These are phyloP conservation scores for Phengaris alcon DNA, from an alignment of 2,888 invertebrate genomes.

Conservation along the genomic window DNA sequence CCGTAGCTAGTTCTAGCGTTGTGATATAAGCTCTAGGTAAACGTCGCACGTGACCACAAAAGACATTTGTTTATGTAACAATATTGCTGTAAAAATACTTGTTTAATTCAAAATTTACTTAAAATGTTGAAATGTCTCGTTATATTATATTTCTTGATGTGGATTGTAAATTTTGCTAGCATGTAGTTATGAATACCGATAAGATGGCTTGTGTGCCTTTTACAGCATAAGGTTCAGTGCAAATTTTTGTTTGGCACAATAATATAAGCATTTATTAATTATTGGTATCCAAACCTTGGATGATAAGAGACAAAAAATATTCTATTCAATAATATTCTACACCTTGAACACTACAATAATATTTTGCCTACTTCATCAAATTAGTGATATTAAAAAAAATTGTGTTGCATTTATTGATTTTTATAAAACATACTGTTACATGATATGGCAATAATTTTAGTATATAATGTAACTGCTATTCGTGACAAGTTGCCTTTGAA, in stretches of 20 bases:
- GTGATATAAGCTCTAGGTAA: constrained; percentile 36
- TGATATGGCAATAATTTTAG: neutral
- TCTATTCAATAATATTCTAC: neutral
- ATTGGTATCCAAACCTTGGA: neutral
- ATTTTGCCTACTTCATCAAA: neutral
- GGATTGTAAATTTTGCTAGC: neutral
- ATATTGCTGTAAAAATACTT: neutral
- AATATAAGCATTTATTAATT: neutral
- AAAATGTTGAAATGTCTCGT: neutral
- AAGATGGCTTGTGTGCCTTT: constrained; percentile 26
- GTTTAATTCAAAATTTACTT: neutral
- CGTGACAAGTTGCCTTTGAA: constrained; percentile 12
- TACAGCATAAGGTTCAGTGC: constrained; percentile 1
- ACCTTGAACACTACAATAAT: neutral
- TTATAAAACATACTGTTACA: neutral
- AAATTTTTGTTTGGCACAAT: neutral
- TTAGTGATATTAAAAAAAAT: neutral
- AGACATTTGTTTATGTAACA: neutral
- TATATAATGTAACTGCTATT: neutral
- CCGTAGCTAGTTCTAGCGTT: constrained; percentile 35
- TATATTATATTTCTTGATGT: neutral
- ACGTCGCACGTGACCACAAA: constrained; percentile 15
- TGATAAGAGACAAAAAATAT: neutral
- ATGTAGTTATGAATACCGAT: neutral
- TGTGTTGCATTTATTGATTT: constrained; percentile 6